A percentile compares a stretch with the other conserved stretches of the same genome.
These are phyloP conservation scores for Scaptomyza parva DNA, from an alignment of 2,888 invertebrate species.

Conservation along the genomic window DNA sequence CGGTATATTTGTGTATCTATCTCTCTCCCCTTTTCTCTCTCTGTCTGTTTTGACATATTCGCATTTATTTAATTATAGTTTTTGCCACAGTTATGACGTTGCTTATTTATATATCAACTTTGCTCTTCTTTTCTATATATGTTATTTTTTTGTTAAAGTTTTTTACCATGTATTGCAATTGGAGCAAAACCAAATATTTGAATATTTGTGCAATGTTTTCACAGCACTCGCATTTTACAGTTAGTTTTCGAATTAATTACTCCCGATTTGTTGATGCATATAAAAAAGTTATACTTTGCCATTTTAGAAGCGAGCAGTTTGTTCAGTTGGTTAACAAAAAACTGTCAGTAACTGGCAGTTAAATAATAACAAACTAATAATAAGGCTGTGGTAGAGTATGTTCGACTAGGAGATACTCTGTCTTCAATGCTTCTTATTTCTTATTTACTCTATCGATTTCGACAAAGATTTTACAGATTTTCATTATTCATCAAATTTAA, in stretches of 20 bases:
- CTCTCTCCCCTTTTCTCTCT: background rate
- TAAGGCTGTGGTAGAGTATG: no score
- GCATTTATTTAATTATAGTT: conserved; percentile 54
- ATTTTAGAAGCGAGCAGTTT: background rate
- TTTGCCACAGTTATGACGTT: conserved; percentile 35
- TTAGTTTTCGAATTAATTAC: conserved; percentile 21
- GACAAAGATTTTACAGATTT: no score
- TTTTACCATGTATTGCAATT: conserved; percentile 35
- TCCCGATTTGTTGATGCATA: conserved; percentile 34
- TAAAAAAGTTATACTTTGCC: conserved; percentile 17
- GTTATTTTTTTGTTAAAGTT: conserved; percentile 18
- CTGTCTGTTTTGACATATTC: conserved; percentile 1
- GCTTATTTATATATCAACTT: conserved; percentile 41
- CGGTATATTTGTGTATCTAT: conserved; percentile 20
- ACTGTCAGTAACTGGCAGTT: conserved; percentile 5
- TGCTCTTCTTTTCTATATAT: conserved; percentile 12
- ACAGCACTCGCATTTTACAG: conserved; percentile 3
- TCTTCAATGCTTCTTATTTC: no score
- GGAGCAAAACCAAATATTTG: conserved; percentile 58
- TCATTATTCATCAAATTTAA: no score
- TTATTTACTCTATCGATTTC: no score
- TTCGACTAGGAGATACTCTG: no score
- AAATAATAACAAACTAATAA: background rate
- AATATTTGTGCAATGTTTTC: conserved; percentile 36
- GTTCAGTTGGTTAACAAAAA: background rate